Conservation (phyloP, 2,797 vertebrate species). For the Mormyrops attenuatus region DNA sequence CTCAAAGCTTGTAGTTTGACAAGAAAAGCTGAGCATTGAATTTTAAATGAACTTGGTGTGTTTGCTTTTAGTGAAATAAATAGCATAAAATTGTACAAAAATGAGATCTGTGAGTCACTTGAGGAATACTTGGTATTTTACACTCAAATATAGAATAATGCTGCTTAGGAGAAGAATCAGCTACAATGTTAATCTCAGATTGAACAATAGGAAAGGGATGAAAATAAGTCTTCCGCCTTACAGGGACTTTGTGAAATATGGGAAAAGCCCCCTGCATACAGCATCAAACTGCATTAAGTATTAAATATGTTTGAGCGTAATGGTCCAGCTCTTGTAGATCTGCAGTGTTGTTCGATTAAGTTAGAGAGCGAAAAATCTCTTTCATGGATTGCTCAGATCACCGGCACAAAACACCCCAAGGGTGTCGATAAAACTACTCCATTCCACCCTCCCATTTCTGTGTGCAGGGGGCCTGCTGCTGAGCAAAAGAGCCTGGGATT, state of each 20-base stretch:
- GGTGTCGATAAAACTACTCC: not conserved
- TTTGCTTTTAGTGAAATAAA: not conserved
- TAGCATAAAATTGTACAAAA: not conserved
- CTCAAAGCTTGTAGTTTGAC: not conserved
- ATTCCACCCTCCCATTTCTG: not conserved
- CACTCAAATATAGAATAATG: not conserved
- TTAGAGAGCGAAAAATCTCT: not conserved
- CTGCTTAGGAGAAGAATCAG: not conserved
- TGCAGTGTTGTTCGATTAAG: not conserved
- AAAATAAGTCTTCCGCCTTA: not conserved
- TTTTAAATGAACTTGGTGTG: not conserved
- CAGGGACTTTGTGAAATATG: not conserved
- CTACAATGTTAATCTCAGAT: not conserved
- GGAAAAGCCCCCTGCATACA: not conserved
- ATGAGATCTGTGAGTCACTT: not conserved
- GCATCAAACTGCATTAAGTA: not conserved
- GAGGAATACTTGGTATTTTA: conserved; percentile 3
- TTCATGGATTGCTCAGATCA: not conserved
- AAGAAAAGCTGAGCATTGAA: not conserved
- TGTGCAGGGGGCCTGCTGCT: not conserved
- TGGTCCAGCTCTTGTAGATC: not conserved
- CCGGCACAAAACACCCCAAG: not conserved
- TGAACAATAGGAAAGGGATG: not conserved
- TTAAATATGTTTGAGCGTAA: not conserved
- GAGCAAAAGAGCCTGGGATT: not conserved